Percentiles rank a stretch among this genome's conserved stretches.
Conservation (phyloP, 1,140 invertebrate genomes). For the Zophobas morio region DNA sequence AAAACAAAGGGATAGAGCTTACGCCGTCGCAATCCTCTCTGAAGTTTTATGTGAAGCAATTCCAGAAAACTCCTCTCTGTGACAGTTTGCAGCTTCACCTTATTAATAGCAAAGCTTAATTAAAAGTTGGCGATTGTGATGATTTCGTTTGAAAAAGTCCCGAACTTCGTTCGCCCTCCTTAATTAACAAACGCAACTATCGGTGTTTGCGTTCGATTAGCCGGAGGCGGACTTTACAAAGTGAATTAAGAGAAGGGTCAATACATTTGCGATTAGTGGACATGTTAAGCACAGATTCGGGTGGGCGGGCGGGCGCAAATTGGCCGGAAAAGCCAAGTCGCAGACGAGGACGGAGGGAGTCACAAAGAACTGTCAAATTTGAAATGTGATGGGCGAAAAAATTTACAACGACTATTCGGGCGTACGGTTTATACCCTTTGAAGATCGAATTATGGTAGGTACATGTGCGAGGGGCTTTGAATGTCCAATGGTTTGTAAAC, state of each 20-base stretch:
- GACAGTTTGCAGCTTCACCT: background rate
- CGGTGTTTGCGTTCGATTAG: constrained; percentile 4
- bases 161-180: background rate
- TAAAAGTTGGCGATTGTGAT: constrained; percentile 10
- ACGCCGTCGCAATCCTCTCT: background rate
- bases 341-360: too few relatives aligned
- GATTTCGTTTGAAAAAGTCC: constrained; percentile 3
- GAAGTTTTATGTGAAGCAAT: background rate
- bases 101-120: constrained; percentile 16
- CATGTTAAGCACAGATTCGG: background rate
- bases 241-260: constrained; percentile 20
- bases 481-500: too few relatives aligned
- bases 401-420: too few relatives aligned
- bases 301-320: too few relatives aligned
- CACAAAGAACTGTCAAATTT: too few relatives aligned
- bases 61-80: background rate
- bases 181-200: constrained; percentile 16
- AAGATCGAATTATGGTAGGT: too few relatives aligned
- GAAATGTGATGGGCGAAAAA: too few relatives aligned
- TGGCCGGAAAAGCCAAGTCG: too few relatives aligned
- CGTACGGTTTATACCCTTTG: too few relatives aligned
- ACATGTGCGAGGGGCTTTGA: too few relatives aligned
- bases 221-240: constrained; percentile 9
- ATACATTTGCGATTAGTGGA: constrained; percentile 31
- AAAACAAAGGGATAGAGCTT: background rate